Evolutionary conservation across 1,140 invertebrate genomes (phyloP).

Genomic region (Drosophila mojavensis): DNA sequence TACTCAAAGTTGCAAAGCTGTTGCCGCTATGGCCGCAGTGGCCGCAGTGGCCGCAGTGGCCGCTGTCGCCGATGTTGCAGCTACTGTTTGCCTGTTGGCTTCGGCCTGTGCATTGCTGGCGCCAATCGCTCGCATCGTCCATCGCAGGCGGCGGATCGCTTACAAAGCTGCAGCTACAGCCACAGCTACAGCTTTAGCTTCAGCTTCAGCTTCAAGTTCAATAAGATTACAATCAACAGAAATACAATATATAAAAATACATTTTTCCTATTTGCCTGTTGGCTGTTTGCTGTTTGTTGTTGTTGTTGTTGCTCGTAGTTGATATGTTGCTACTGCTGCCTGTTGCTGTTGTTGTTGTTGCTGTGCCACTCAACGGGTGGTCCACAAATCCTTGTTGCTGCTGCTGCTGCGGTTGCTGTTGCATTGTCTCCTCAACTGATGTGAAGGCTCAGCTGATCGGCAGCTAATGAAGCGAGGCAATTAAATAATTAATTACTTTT

Average conservation of each 20-base stretch:
- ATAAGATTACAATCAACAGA: conserved; percentile 68
- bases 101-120: conserved; percentile 26
- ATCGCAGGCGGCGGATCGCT: conserved; percentile 43
- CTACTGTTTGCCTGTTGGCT: conserved; percentile 45
- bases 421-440: conserved; percentile 26
- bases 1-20: conserved; percentile 61
- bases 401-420: conserved; percentile 12
- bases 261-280: conserved; percentile 68
- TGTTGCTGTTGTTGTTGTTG: conserved; percentile 2
- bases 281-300: conserved; percentile 30
- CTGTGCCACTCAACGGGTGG: conserved; percentile 52
- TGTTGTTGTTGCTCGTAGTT: conserved; percentile 23
- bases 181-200: conserved; percentile 9
- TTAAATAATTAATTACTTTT: conserved; percentile 21
- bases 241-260: conserved; percentile 71
- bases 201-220: conserved; percentile 7
- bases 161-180: conserved; percentile 30
- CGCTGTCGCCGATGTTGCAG: conserved; percentile 33
- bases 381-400: conserved; percentile 43
- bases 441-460: conserved; percentile 26
- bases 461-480: conserved; percentile 25
- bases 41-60: conserved; percentile 32
- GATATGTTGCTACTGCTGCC: conserved; percentile 18
- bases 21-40: conserved; percentile 41
- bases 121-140: conserved; percentile 56